A percentile compares a stretch with the other conserved stretches of the same genome.
phyloP scores from a whole-genome alignment of 2,113 vertebrate species.

The Zosterops japonicus region DNA sequence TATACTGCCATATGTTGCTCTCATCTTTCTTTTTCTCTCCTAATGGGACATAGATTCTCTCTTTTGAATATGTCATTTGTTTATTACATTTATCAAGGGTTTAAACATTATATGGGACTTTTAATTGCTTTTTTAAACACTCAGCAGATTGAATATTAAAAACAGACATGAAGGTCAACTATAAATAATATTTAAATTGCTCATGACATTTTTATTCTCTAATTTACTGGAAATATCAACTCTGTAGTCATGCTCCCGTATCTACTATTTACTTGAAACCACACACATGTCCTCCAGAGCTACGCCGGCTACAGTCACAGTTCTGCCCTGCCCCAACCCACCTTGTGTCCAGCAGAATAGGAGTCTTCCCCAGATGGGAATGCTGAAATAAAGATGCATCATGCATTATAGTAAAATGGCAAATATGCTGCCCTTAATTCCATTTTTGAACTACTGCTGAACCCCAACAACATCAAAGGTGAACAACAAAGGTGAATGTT shows the following conservation, averaged over 20 bases:
- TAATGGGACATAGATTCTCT: slow-evolving; percentile 66
- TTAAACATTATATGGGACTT: slow-evolving; percentile 62
- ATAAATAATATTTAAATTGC: slow-evolving; percentile 53
- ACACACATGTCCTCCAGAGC: background rate
- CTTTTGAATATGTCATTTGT: slow-evolving; percentile 69
- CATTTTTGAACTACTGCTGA: background rate
- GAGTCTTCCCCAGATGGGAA: background rate
- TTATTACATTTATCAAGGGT: slow-evolving; percentile 67
- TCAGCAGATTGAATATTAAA: slow-evolving; percentile 56
- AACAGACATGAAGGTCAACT: slow-evolving; percentile 50
- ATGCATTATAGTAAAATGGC: background rate
- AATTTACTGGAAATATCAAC: slow-evolving; percentile 43
- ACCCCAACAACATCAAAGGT: no score
- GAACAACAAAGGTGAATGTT: background rate
- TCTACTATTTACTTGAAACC: background rate
- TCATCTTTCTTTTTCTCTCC: slow-evolving; percentile 66
- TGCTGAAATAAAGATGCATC: background rate
- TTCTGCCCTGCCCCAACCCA: background rate
- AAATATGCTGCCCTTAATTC: background rate
- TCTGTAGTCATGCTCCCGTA: background rate
- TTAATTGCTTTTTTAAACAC: slow-evolving; percentile 68
- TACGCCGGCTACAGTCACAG: background rate
- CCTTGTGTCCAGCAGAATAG: background rate
- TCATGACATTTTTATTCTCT: slow-evolving; percentile 30
- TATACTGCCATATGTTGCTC: slow-evolving; percentile 71